These are phyloP conservation scores for Psettodes erumei DNA, from an alignment of 2,113 vertebrate genomes.

Conservation along the genomic window DNA sequence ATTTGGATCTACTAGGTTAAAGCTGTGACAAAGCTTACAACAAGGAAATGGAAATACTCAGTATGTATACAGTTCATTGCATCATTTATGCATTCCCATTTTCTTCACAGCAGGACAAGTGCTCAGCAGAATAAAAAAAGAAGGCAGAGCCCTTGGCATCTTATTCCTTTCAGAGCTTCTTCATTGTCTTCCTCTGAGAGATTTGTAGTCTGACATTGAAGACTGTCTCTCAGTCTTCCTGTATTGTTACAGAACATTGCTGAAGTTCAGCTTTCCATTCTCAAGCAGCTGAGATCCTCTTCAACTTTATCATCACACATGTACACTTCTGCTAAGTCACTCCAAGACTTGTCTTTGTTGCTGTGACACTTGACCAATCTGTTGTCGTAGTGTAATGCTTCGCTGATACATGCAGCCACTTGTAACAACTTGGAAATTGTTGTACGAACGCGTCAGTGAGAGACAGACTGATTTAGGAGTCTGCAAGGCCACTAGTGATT, in stretches of 20 bases:
- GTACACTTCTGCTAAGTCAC: constrained; percentile 26
- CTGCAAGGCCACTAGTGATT: constrained; percentile 18
- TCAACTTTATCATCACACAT: constrained; percentile 13
- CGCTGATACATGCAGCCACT: background rate
- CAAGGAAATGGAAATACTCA: background rate
- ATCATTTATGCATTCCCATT: background rate
- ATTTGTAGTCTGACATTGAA: constrained; percentile 9
- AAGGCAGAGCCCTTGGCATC: background rate
- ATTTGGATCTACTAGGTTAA: background rate
- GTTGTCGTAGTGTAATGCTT: constrained; percentile 17
- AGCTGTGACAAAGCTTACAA: background rate
- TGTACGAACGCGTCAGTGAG: constrained; percentile 19
- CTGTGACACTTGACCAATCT: constrained; percentile 1
- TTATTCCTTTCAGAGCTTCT: constrained; percentile 20
- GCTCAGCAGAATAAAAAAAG: background rate
- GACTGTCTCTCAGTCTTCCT: constrained; percentile 12
- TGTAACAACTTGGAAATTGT: no score
- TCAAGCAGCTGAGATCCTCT: constrained; percentile 2
- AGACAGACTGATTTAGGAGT: constrained; percentile 25
- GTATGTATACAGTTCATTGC: constrained; percentile 4
- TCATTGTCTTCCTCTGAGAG: no score
- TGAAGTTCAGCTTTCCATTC: constrained; percentile 14
- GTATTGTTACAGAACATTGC: constrained; percentile 19
- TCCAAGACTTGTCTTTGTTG: constrained; percentile 19
- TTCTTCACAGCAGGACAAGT: background rate